Evolutionary conservation across 2,113 vertebrate genomes (phyloP).

Genomic region (Siphamia tubifer): DNA sequence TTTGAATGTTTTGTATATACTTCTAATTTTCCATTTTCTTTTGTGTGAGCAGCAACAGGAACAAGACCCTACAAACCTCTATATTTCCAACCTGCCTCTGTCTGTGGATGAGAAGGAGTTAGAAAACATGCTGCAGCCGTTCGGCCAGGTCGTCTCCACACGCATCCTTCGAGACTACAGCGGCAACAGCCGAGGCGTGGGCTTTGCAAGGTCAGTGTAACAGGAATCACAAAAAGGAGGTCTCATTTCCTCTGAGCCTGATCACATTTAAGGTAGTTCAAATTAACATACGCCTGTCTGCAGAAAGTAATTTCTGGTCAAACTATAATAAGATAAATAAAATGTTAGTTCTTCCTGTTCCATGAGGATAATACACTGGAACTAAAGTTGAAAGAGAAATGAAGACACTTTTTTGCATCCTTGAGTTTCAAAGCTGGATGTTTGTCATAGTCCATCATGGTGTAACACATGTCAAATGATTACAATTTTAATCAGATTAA

Average conservation of each 20-base stretch:
- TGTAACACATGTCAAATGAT: too few species aligned
- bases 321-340: too few species aligned
- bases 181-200: constrained; percentile 95
- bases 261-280: neutral
- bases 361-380: neutral
- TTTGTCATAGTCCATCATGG: neutral
- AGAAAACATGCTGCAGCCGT: constrained; percentile 94
- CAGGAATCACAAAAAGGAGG: neutral
- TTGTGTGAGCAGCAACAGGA: constrained; percentile 91
- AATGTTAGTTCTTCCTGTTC: too few species aligned
- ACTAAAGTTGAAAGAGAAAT: neutral
- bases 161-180: constrained; percentile 97
- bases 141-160: constrained; percentile 96
- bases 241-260: neutral
- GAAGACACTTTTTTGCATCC: neutral
- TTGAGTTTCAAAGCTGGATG: neutral
- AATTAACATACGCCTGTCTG: neutral
- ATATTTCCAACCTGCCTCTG: constrained; percentile 97
- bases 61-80: constrained; percentile 92
- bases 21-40: constrained; percentile 9
- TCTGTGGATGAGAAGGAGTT: constrained; percentile 98
- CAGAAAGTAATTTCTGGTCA: neutral
- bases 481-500: too few species aligned
- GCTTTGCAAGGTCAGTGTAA: constrained; percentile 92
- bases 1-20: too few species aligned